Evolutionary conservation across 2,797 vertebrate genomes (phyloP), one percentile per base, ranked within the genome.

Genomic region (Sebastes dallii): DNA sequence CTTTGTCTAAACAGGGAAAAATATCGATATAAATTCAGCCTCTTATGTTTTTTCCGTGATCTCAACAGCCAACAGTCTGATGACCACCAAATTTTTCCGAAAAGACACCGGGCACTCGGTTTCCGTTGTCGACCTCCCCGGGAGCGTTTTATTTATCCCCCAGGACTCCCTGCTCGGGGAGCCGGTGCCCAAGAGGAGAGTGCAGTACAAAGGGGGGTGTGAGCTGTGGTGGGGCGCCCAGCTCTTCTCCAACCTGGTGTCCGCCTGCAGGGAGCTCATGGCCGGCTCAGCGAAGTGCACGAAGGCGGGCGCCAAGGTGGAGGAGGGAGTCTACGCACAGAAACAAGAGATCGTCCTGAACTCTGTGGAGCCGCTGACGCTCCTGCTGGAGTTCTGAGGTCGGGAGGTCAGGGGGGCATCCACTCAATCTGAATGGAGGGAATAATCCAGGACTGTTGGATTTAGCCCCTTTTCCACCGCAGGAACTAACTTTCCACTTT

Each of bases 371-470:
- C 97, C 97, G 7, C 95, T 95, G 74, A 97, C 96, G 11, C 95
- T 98, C 60, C 78, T 98, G 67, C 91, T 97, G 71, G 96, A 98
- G 78, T 97, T 98, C 89, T 98, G 90, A 98, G 36, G 36, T 36
- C 34, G 34, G 0, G 34, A 0, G 34, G 34, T 13, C 11, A 25
- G 4, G 11, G 34, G 11, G 34, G 36, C 36, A 5, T 39, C 36
- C 36, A 14, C 36, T 39, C 36, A 39, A 39, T 39, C 36, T 39
- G 36, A 39, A 39, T 39, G 36, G 34, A 36, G 34, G 34, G 34
- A 36, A 36, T 36, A 36, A 36, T 36, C 34, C 34, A 36, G 4
- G 34, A 36, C 34, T 36, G 34, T 13, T 36, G 34, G 11, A 36
- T 36, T 36, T 36, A 36, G 34, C 34, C 34, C 34, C 11, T 0